phyloP scores from a whole-genome alignment of 2,888 invertebrate species.

The Copidosoma aretas region DNA sequence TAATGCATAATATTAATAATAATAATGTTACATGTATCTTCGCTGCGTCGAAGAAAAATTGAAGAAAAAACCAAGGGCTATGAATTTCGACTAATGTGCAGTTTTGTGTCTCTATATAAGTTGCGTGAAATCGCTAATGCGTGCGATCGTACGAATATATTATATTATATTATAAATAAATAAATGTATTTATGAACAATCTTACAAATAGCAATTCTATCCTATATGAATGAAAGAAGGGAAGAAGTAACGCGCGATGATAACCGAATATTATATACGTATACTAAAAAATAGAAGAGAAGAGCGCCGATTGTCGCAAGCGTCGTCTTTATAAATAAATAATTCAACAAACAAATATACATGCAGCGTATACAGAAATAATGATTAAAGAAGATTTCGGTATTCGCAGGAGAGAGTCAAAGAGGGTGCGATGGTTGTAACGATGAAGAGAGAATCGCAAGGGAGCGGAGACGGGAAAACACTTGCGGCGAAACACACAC shows the following conservation, averaged over 20 bases:
- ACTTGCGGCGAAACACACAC: not conserved
- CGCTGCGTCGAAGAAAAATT: constrained; percentile 12
- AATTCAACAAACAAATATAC: no score
- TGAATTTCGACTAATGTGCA: constrained; percentile 40
- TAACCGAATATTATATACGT: constrained; percentile 40
- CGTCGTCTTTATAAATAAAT: no score
- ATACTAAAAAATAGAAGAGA: constrained; percentile 41
- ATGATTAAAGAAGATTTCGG: constrained; percentile 36
- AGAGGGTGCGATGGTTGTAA: no score
- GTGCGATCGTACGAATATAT: not conserved
- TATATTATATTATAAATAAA: constrained; percentile 38
- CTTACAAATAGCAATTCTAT: constrained; percentile 43
- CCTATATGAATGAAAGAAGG: constrained; percentile 17
- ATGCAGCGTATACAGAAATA: no score
- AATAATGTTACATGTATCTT: constrained; percentile 25
- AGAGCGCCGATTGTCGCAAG: no score
- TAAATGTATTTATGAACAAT: constrained; percentile 45
- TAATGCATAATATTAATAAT: no score
- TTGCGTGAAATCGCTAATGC: not conserved
- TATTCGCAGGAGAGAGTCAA: no score
- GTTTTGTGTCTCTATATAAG: constrained; percentile 10
- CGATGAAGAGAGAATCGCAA: no score
- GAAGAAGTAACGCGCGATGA: constrained; percentile 24
- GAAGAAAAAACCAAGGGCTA: constrained; percentile 35
- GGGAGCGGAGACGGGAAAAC: no score